These are phyloP conservation scores for Podarcis siculus DNA, from an alignment of 2,797 vertebrate species.

Conservation along the genomic window DNA sequence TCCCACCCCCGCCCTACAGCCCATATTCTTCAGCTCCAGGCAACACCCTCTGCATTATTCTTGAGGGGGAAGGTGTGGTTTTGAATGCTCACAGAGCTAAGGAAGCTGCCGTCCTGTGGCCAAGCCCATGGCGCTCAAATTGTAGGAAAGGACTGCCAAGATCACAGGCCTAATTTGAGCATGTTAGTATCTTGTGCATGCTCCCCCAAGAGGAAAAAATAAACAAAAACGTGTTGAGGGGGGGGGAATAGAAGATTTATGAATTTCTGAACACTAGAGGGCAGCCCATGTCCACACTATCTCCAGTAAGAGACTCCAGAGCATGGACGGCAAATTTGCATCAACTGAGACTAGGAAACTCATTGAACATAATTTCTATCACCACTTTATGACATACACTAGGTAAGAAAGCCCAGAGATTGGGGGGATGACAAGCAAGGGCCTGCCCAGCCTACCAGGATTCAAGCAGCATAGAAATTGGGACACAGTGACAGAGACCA, in stretches of 20 bases:
- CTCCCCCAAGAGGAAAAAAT: neutral
- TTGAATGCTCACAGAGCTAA: neutral
- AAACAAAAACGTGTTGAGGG: neutral
- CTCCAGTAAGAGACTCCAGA: neutral
- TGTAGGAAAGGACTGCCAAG: neutral
- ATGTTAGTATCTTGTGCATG: neutral
- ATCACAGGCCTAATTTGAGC: neutral
- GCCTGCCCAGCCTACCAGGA: no score
- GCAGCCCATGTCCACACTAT: constrained; percentile 5
- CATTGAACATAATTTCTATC: neutral
- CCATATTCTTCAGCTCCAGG: neutral
- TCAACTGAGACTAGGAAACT: neutral
- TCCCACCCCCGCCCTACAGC: neutral
- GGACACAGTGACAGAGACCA: neutral
- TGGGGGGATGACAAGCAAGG: neutral
- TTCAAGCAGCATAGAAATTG: neutral
- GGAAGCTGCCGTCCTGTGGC: neutral
- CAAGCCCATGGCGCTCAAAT: neutral
- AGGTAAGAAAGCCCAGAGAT: neutral
- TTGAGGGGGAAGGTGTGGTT: neutral
- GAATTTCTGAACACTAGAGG: constrained; percentile 30
- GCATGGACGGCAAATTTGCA: neutral
- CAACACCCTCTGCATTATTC: neutral
- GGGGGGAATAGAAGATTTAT: neutral
- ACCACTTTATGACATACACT: neutral